Percentiles rank a stretch among this genome's conserved stretches.
These are phyloP conservation scores for Drosophila testacea DNA, from an alignment of 2,888 invertebrate genomes.

Conservation along the genomic window DNA sequence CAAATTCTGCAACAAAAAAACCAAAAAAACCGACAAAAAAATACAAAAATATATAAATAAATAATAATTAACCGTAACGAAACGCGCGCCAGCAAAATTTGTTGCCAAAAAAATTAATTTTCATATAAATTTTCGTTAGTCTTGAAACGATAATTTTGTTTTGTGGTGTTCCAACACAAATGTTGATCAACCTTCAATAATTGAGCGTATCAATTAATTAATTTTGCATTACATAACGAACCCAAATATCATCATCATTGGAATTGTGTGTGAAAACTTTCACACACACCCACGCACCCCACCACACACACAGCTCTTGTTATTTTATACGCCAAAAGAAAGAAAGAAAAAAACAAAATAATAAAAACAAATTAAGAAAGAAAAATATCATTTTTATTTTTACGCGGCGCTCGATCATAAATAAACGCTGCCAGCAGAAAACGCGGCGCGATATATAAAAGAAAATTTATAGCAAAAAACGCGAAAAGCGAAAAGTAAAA, in stretches of 20 bases:
- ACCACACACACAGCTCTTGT: constrained; percentile 4
- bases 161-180: constrained; percentile 59
- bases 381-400: constrained; percentile 47
- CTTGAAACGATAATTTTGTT: constrained; percentile 17
- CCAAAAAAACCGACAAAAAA: not conserved
- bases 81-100: constrained; percentile 57
- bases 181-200: constrained; percentile 23
- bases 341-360: constrained; percentile 27
- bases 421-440: constrained; percentile 33
- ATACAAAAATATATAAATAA: constrained; percentile 10
- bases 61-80: constrained; percentile 51
- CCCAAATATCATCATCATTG: constrained; percentile 18
- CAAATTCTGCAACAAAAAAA: constrained; percentile 4
- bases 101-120: constrained; percentile 46
- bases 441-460: constrained; percentile 22
- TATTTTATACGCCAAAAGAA: constrained; percentile 22
- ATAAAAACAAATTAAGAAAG: constrained; percentile 27
- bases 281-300: not conserved
- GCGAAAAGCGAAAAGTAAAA: constrained; percentile 10
- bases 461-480: constrained; percentile 22
- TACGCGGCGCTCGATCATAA: constrained; percentile 56
- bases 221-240: constrained; percentile 54
- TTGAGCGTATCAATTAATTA: constrained; percentile 58
- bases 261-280: constrained; percentile 28
- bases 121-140: constrained; percentile 15